phyloP scores from a whole-genome alignment of 2,888 invertebrate species.

The Bibio marci region DNA sequence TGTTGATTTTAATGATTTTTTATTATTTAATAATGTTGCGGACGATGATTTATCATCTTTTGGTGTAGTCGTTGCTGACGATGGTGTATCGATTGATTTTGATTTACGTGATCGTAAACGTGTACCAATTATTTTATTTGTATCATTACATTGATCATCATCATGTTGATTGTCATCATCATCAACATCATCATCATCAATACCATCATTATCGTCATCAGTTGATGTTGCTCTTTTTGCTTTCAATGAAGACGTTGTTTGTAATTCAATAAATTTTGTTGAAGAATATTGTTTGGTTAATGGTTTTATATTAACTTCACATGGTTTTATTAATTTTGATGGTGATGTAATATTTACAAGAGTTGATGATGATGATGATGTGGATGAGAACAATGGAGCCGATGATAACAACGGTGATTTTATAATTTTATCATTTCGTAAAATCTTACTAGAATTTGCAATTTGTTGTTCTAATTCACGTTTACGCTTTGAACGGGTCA shows the following conservation, averaged over 20 bases:
- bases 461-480: constrained; percentile 24
- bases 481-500: constrained; percentile 28
- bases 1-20: background rate
- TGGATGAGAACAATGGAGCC: too few species aligned
- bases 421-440: constrained; percentile 16
- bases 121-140: too few species aligned
- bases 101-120: constrained; percentile 2
- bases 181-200: too few species aligned
- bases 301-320: too few species aligned
- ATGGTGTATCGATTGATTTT: background rate
- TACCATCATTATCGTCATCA: background rate
- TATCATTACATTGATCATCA: background rate
- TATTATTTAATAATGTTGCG: background rate
- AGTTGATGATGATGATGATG: too few species aligned
- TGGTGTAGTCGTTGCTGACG: background rate
- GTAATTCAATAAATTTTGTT: too few species aligned
- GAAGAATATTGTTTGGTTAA: too few species aligned
- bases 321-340: too few species aligned
- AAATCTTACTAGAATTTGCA: constrained; percentile 23
- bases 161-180: too few species aligned
- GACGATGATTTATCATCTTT: background rate
- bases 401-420: background rate
- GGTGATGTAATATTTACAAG: too few species aligned
- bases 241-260: background rate
- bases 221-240: background rate